A percentile compares a stretch with the other conserved stretches of the same genome.
These are phyloP conservation scores for Drosophila glabriapex DNA, from an alignment of 2,888 invertebrate genomes.

Conservation along the genomic window DNA sequence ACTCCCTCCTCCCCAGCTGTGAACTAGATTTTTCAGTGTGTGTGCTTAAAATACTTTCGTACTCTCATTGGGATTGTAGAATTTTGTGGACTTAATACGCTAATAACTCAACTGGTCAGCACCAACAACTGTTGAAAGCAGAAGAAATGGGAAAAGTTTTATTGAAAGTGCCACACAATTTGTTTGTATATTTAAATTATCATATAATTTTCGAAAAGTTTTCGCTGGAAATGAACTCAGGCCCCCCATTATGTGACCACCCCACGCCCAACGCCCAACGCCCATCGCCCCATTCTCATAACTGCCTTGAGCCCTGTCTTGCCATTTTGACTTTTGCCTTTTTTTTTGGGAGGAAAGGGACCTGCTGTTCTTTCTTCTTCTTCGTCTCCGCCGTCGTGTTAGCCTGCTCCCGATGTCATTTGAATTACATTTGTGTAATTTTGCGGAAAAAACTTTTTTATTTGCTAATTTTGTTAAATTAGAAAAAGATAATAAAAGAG, in stretches of 20 bases:
- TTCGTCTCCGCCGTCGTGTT: not conserved
- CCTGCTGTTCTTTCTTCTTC: constrained; percentile 1
- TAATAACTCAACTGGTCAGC: constrained; percentile 70
- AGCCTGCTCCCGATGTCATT: constrained; percentile 53
- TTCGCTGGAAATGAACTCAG: constrained; percentile 62
- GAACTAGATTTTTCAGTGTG: not conserved
- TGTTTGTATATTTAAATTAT: constrained; percentile 81
- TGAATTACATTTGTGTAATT: constrained; percentile 81
- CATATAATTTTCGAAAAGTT: constrained; percentile 77
- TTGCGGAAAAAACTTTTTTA: constrained; percentile 80
- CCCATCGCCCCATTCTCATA: constrained; percentile 9
- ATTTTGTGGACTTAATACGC: constrained; percentile 67
- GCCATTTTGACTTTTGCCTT: constrained; percentile 45
- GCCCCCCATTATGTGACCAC: constrained; percentile 16
- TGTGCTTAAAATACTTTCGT: not conserved
- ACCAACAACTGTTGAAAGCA: constrained; percentile 26
- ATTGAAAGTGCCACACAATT: constrained; percentile 82
- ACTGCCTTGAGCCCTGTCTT: constrained; percentile 35
- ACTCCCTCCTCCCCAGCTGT: not conserved
- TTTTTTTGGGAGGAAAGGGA: constrained; percentile 7
- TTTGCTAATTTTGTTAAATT: constrained; percentile 80
- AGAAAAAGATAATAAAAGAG: constrained; percentile 72
- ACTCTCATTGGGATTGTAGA: constrained; percentile 25
- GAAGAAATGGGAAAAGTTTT: constrained; percentile 78
- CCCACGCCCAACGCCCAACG: too few species aligned